phyloP scores from a whole-genome alignment of 2,888 invertebrate species.

The Globia sparganii region DNA sequence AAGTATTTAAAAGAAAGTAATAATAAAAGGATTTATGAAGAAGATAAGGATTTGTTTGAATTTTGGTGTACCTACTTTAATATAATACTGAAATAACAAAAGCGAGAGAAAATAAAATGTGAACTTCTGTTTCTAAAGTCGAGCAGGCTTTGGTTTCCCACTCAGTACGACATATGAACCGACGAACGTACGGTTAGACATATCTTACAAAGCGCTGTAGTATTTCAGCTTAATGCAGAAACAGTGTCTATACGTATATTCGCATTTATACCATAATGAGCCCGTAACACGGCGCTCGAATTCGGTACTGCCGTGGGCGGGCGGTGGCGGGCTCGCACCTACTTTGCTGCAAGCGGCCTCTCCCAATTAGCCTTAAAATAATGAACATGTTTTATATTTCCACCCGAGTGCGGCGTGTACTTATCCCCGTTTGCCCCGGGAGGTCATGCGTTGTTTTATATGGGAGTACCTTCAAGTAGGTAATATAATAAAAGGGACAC shows the following conservation, averaged over 20 bases:
- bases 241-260: slow-evolving; percentile 86
- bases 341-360: slow-evolving; percentile 88
- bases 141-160: slow-evolving; percentile 28
- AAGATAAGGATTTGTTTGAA: slow-evolving; percentile 42
- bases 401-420: slow-evolving; percentile 88
- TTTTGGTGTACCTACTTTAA: slow-evolving; percentile 21
- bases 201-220: slow-evolving; percentile 75
- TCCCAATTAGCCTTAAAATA: slow-evolving; percentile 91
- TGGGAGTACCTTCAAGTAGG: slow-evolving; percentile 81
- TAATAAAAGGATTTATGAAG: slow-evolving; percentile 71
- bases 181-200: slow-evolving; percentile 59
- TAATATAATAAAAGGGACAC: slow-evolving; percentile 81
- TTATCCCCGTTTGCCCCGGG: slow-evolving; percentile 88
- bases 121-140: slow-evolving; percentile 45
- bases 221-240: slow-evolving; percentile 88
- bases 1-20: slow-evolving; percentile 74
- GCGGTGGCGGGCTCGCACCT: slow-evolving; percentile 84
- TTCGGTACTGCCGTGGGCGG: slow-evolving; percentile 88
- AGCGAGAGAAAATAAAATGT: slow-evolving; percentile 24
- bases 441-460: slow-evolving; percentile 84
- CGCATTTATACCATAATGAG: slow-evolving; percentile 84
- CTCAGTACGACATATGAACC: slow-evolving; percentile 42
- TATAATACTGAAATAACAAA: slow-evolving; percentile 21
- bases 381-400: slow-evolving; percentile 91
- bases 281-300: slow-evolving; percentile 82